Base-by-base conservation (phyloP, 37 sponge, comb jelly and placozoan species). In the Ephydatia muelleri region DNA sequence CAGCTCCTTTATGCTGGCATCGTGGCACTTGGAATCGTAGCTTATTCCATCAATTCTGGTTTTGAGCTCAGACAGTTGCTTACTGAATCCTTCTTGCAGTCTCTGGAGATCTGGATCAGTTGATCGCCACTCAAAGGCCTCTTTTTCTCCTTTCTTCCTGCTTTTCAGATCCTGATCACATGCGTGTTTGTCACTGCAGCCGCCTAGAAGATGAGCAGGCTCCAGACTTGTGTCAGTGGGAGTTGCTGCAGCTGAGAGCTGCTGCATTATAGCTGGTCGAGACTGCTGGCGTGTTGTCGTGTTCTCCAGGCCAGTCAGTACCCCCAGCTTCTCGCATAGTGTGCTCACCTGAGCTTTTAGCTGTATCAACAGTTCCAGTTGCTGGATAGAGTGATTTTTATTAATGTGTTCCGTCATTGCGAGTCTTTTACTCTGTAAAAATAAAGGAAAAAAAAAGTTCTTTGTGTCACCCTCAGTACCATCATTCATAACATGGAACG, bases 1-100 rank as follows among this genome's bases (percentile, higher is more conserved):
- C 8, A 86, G 39, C 9, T 86, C 86, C n/a, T 86, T 80, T 34
- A 86, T 74, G 4, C 3, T n/a, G 22, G 47, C 33, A 1, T 47
- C 74, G 49, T 73, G 49, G 11, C 75, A 75, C 57, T 57, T 14
- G 1, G 16, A 4, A 1, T 19, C 0, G 74, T 19, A 9, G 13
- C 19, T 57, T 57, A 57, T 19, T 1, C 19, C 1, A 14, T 57
- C 57, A 5, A 57, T 14, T 57, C 16, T 57, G 57, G 19, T 57
- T 57, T 57, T 21, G 1, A 57, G 19, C 57, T 57, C 16, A 11
- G 6, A 57, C 16, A 57, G 57, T 4, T 57, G 57, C 0, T 57
- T 43, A 6, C 43, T 43, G 6, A 43, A 43, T 9, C 43, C 57
- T 1, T 57, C 57, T 57, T 57, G 12, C 12, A 57, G 57, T 57